Percentiles rank a stretch among this genome's conserved stretches.
phyloP scores from a whole-genome alignment of 1,140 invertebrate genomes.

The Trypoxylus dichotomus region DNA sequence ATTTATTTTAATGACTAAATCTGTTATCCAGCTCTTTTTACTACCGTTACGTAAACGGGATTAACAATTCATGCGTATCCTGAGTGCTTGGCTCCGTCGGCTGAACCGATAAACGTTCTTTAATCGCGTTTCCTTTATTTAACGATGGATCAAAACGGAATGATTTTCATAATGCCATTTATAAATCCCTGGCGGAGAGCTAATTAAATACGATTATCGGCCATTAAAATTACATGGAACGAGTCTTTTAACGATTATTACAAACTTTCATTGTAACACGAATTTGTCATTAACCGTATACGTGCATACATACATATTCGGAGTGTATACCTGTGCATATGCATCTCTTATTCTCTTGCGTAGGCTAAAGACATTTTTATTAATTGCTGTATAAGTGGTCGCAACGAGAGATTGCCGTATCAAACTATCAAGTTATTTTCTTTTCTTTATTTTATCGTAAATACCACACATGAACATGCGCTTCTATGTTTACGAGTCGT shows the following conservation, averaged over 20 bases:
- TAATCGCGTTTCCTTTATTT: not conserved
- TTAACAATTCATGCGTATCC: not conserved
- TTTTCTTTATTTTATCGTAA: not conserved
- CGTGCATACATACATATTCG: not conserved
- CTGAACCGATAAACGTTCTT: not conserved
- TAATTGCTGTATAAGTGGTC: not conserved
- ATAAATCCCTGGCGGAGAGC: not conserved
- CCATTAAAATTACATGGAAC: constrained; percentile 5
- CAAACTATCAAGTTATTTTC: not conserved
- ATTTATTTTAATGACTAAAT: constrained; percentile 2
- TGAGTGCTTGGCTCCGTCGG: not conserved
- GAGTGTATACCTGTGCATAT: not conserved
- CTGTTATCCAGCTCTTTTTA: not conserved
- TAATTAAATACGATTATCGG: constrained; percentile 18
- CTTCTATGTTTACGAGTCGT: not conserved
- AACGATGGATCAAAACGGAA: not conserved
- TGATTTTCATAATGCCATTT: constrained; percentile 3
- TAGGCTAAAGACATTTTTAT: not conserved
- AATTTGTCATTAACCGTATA: constrained; percentile 1
- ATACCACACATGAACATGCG: not conserved
- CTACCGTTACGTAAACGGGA: not conserved
- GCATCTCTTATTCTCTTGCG: not conserved
- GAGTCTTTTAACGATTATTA: not conserved
- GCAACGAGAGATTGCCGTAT: not conserved
- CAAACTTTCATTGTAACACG: not conserved